Evolutionary conservation across 2,888 invertebrate genomes (phyloP).

Genomic region (Cybosia mesomella): DNA sequence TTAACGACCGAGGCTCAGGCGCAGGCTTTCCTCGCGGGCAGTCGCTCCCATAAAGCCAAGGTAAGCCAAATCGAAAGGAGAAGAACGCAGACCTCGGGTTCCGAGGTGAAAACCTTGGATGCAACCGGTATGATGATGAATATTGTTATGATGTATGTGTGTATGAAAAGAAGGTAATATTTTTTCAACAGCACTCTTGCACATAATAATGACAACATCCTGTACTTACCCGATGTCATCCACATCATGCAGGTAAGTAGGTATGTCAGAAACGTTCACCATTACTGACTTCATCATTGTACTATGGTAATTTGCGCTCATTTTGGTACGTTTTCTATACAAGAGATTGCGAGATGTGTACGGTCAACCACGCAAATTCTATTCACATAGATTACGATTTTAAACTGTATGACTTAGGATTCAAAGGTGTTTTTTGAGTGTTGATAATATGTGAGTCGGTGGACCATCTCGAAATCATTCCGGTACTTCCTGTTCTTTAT

Average conservation of each 20-base stretch:
- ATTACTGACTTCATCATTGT: slow-evolving; percentile 58
- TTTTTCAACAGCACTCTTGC: background rate
- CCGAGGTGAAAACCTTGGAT: too few relatives aligned
- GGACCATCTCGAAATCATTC: slow-evolving; percentile 74
- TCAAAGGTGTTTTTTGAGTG: slow-evolving; percentile 23
- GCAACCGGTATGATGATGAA: too few relatives aligned
- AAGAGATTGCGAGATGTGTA: slow-evolving; percentile 63
- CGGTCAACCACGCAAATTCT: slow-evolving; percentile 40
- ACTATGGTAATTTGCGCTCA: slow-evolving; percentile 60
- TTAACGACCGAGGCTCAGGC: too few relatives aligned
- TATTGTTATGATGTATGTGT: too few relatives aligned
- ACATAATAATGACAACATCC: background rate
- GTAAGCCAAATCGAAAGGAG: too few relatives aligned
- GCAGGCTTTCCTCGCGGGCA: too few relatives aligned
- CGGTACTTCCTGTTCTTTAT: slow-evolving; percentile 68
- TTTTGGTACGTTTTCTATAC: slow-evolving; percentile 62
- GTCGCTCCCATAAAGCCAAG: too few relatives aligned
- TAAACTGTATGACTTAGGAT: slow-evolving; percentile 1
- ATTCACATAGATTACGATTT: background rate
- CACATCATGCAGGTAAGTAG: slow-evolving; percentile 10
- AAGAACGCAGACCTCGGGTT: too few relatives aligned
- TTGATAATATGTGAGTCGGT: slow-evolving; percentile 62
- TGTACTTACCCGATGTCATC: background rate
- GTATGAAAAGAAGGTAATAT: background rate
- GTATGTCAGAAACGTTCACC: slow-evolving; percentile 42